Base-by-base conservation (phyloP, 2,797 vertebrate genomes). In the Thamnophis elegans region DNA sequence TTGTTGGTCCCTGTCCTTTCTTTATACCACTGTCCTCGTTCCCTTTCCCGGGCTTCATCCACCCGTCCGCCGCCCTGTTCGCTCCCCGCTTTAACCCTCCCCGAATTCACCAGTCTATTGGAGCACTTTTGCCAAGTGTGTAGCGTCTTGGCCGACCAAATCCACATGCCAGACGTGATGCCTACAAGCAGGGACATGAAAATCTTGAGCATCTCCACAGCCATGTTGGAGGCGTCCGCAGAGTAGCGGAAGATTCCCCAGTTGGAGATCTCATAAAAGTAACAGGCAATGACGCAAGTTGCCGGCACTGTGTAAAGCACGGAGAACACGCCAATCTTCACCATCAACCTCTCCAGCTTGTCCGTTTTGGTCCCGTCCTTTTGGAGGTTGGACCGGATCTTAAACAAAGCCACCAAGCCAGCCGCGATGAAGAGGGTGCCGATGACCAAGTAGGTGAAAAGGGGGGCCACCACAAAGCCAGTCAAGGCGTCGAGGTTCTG, bases 141-240 rank as follows among this genome's bases (percentile, higher is more conserved):
- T 85, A 99, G 98, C 6, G 99, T 99, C 96, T 99, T 99, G 89
- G 99, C 99, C 0, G 99, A 99, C 99, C 99, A 99, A 96, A 99
- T 99, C 99, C 99, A 99, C 99, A 99, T 99, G 94, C 99, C 99
- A 0, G 99, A 99, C 0, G 99, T 99, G 97, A 99, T 99, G 94
- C 99, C 99, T 93, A 99, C 99, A 4, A 99, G 97, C 95, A 99
- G 97, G n/a, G 99, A 99, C 99, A 99, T 99, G 96, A 99, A 99
- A 95, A 99, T 99, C 94, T 99, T 98, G 20, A 99, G 98, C 99
- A 99, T 99, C 96, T 99, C 99, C 13, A 99, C 99, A 0, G 98
- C 99, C 96, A 99, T 98, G 42, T 99, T 99, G 18, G 99, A 99
- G 97, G 99, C 98, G 55, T 98, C 97, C 0, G 98, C 98, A 0